Evolutionary conservation across 2,797 vertebrate genomes (phyloP), one percentile per base, ranked within the genome.

Genomic region (Kryptolebias ocellatus): DNA sequence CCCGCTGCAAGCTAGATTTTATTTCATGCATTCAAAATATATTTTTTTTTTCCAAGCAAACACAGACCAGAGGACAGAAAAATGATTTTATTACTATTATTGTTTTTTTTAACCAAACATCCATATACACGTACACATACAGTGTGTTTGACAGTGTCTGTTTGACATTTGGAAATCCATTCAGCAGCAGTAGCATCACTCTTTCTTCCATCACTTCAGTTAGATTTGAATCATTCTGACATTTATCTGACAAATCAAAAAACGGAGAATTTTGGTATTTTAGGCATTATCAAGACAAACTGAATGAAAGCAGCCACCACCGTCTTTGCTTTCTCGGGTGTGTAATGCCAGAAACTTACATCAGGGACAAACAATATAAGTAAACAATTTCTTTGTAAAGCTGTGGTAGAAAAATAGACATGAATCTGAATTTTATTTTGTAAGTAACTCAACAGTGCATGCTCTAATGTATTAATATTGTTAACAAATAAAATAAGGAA

Each of bases 331-430:
- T 69, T 66, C 52, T 11, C 42, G 70, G 76, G 54, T 66, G 70
- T 16, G 58, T 64, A 28, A 63, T 47, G 70, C 55, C 81, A 78
- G 63, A 77, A 73, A 55, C 29, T 53, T 17, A 70, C 65, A 70
- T 63, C 31, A 58, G 65, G 74, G 69, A 67, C 76, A 11, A 57
- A 79, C 60, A 60, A 45, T 64, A 64, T 81, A 89, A 89, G 87
- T 76, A 77, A 88, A 80, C 24, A 61, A 53, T 85, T 80, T 51
- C 60, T 79, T 83, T 75, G 80, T 60, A 84, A 89, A 86, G 72
- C 71, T 89, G 85, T 75, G 78, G 88, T 92, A 91, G 77, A 93
- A 93, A 93, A 93, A 93, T 93, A 93, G 87, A 92, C 88, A 88
- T 90, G 73, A 87, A 89, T 92, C 83, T 90, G 86, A 81, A 86